Conservation (phyloP, 2,888 invertebrate species). For the Acrocera orbiculus region DNA sequence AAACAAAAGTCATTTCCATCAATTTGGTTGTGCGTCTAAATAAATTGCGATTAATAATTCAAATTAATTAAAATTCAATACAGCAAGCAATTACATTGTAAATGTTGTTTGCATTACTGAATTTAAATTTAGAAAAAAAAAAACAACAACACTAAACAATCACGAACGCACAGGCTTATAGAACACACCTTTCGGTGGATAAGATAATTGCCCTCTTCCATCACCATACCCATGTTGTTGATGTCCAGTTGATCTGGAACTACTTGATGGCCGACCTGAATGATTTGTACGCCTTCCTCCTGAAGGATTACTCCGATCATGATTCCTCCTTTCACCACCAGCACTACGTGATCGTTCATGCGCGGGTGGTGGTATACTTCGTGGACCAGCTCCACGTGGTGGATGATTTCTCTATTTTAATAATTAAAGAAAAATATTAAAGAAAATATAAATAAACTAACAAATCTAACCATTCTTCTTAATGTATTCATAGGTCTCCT, state of each 20-base stretch:
- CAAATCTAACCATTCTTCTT: slow-evolving; percentile 54
- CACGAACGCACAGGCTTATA: slow-evolving; percentile 16
- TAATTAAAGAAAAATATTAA: background rate
- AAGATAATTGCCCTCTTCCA: slow-evolving; percentile 54
- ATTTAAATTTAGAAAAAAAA: too few relatives aligned
- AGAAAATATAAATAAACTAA: background rate
- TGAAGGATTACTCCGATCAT: slow-evolving; percentile 21
- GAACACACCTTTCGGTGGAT: slow-evolving; percentile 49
- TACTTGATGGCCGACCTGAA: slow-evolving; percentile 28
- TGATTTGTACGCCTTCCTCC: slow-evolving; percentile 20
- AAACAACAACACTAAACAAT: too few relatives aligned
- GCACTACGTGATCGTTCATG: slow-evolving; percentile 26
- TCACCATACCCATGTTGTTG: slow-evolving; percentile 50
- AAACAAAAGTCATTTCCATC: too few relatives aligned
- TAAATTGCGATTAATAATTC: too few relatives aligned
- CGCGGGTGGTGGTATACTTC: slow-evolving; percentile 35
- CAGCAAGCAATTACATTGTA: too few relatives aligned
- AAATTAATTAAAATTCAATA: too few relatives aligned
- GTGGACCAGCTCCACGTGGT: slow-evolving; percentile 25
- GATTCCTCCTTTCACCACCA: slow-evolving; percentile 27
- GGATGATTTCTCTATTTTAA: slow-evolving; percentile 6
- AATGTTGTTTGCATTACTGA: too few relatives aligned
- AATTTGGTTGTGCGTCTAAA: too few relatives aligned
- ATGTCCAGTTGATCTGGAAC: slow-evolving; percentile 33
- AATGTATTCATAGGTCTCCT: slow-evolving; percentile 82